A percentile compares a stretch with the other conserved stretches of the same genome.
Conservation (phyloP, 2,113 vertebrate genomes). For the Mustela nigripes region DNA sequence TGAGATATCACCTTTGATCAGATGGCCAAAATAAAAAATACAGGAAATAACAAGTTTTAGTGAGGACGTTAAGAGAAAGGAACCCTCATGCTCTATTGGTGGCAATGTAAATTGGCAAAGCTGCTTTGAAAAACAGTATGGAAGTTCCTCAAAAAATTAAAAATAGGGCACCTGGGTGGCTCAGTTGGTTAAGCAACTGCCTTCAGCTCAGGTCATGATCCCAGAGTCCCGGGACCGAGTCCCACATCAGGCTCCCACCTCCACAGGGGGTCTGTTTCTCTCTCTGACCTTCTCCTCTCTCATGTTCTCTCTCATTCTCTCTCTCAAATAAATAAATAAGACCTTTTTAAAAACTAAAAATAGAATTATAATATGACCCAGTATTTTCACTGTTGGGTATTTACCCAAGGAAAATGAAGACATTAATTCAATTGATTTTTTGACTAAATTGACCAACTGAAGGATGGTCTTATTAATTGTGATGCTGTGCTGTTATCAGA, state of each 20-base stretch:
- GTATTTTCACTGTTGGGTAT: not conserved
- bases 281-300: too few relatives aligned
- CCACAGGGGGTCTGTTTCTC: too few relatives aligned
- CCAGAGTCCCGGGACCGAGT: too few relatives aligned
- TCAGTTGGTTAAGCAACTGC: too few relatives aligned
- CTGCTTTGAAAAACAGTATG: not conserved
- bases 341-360: not conserved
- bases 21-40: not conserved
- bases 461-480: not conserved
- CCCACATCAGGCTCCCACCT: too few relatives aligned
- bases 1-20: not conserved
- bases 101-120: not conserved
- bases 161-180: not conserved
- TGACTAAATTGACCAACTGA: not conserved
- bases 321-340: too few relatives aligned
- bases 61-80: not conserved
- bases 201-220: too few relatives aligned
- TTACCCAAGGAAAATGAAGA: not conserved
- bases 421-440: not conserved
- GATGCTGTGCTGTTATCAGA: not conserved
- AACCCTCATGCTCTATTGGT: not conserved
- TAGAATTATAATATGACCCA: not conserved
- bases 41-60: not conserved
- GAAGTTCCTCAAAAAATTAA: not conserved
- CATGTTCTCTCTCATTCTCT: too few relatives aligned